Percentiles rank a stretch among this genome's conserved stretches.
phyloP scores from a whole-genome alignment of 2,888 invertebrate species.

The Conistra vaccinii region DNA sequence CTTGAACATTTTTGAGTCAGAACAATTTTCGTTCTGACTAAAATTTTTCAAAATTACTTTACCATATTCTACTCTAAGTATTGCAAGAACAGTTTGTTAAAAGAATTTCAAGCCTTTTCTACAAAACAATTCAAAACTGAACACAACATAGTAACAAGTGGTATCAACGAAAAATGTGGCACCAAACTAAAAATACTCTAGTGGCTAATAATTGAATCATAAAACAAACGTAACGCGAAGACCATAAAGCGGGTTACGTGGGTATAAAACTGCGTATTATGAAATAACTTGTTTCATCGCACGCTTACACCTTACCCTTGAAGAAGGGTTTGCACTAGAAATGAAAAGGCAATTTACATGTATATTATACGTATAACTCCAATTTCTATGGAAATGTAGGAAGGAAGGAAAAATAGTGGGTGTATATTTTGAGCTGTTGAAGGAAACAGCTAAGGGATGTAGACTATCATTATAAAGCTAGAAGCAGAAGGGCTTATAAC shows the following conservation, averaged over 20 bases:
- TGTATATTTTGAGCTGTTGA: conserved; percentile 41
- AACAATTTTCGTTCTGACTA: too few relatives aligned
- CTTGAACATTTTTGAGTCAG: too few relatives aligned
- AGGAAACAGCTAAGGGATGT: conserved; percentile 3
- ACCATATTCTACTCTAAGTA: too few relatives aligned
- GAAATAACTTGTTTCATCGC: conserved; percentile 59
- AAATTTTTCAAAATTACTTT: too few relatives aligned
- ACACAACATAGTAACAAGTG: conserved; percentile 10
- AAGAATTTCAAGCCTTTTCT: neutral
- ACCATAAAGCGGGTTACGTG: conserved; percentile 53
- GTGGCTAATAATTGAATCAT: conserved; percentile 59
- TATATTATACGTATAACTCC: conserved; percentile 55
- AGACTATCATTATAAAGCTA: neutral
- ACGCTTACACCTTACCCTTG: conserved; percentile 38
- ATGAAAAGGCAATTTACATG: conserved; percentile 58
- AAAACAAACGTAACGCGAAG: conserved; percentile 50
- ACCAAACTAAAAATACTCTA: conserved; percentile 47
- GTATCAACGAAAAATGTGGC: conserved; percentile 20
- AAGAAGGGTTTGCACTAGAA: conserved; percentile 51
- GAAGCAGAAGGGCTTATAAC: neutral
- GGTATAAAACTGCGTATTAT: conserved; percentile 63
- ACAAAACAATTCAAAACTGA: neutral
- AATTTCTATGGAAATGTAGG: conserved; percentile 58
- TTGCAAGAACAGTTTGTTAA: neutral
- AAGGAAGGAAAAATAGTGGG: conserved; percentile 48